phyloP scores from a whole-genome alignment of 1,140 invertebrate species.

The Mycetomoellerius zeteki region DNA sequence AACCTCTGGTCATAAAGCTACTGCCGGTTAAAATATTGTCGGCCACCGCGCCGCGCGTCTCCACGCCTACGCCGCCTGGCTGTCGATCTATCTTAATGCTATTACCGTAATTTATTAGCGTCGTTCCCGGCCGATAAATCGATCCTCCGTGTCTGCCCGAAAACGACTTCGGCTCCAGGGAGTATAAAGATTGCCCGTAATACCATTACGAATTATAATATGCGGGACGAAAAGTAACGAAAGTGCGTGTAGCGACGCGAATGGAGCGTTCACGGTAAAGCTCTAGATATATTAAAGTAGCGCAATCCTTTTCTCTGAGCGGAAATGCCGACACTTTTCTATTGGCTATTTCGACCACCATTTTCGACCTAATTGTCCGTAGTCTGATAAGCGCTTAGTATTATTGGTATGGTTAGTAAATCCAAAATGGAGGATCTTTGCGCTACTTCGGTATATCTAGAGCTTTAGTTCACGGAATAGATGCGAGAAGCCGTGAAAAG shows the following conservation, averaged over 20 bases:
- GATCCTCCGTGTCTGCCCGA: slow-evolving; percentile 67
- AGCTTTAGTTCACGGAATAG: not conserved
- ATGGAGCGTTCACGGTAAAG: not conserved
- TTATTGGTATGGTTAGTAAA: no score
- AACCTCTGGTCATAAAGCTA: slow-evolving; percentile 86
- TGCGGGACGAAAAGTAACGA: not conserved
- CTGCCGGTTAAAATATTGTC: slow-evolving; percentile 85
- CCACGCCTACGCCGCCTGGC: slow-evolving; percentile 81
- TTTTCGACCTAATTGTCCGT: no score
- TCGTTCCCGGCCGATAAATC: slow-evolving; percentile 83
- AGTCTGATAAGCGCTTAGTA: no score
- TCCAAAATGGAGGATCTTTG: no score
- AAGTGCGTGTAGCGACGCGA: not conserved
- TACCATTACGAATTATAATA: slow-evolving; percentile 52
- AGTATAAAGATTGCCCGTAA: slow-evolving; percentile 58
- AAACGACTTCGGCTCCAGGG: slow-evolving; percentile 54
- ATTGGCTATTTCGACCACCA: no score
- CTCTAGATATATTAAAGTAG: no score
- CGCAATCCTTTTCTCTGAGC: no score
- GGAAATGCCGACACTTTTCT: no score
- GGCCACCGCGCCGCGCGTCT: slow-evolving; percentile 75
- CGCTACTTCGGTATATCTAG: no score
- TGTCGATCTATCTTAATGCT: slow-evolving; percentile 85
- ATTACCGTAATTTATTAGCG: slow-evolving; percentile 86
- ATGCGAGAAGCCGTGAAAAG: not conserved